Percentiles rank a stretch among this genome's conserved stretches.
phyloP scores from a whole-genome alignment of 2,113 vertebrate genomes.

The Scomber japonicus region DNA sequence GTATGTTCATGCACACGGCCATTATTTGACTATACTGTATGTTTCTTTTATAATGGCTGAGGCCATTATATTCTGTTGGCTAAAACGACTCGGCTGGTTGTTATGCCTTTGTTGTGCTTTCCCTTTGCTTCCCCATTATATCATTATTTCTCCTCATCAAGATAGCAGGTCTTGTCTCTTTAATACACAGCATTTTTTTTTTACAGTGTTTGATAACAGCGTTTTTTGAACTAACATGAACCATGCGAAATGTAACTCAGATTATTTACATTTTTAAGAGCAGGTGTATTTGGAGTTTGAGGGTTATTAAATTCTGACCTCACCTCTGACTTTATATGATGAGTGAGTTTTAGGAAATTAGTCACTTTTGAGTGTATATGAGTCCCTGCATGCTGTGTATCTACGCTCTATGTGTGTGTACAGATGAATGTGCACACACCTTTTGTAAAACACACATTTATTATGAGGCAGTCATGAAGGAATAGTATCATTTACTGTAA shows the following conservation, averaged over 20 bases:
- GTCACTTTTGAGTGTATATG: neutral
- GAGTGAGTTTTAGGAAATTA: neutral
- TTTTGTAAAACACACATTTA: neutral
- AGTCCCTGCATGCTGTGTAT: neutral
- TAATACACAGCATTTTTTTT: conserved; percentile 15
- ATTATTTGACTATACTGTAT: conserved; percentile 66
- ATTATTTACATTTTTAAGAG: conserved; percentile 8
- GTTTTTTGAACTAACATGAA: conserved; percentile 18
- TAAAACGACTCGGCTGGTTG: conserved; percentile 55
- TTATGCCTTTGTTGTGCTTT: conserved; percentile 73
- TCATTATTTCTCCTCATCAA: conserved; percentile 68
- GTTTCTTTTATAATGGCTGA: conserved; percentile 69
- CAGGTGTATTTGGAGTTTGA: conserved; percentile 4
- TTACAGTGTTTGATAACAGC: conserved; percentile 11
- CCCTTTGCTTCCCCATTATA: conserved; percentile 63
- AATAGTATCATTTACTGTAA: conserved; percentile 20
- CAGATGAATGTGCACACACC: neutral
- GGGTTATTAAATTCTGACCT: neutral
- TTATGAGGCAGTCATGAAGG: neutral
- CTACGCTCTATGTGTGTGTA: neutral
- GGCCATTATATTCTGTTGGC: conserved; percentile 70
- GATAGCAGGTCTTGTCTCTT: conserved; percentile 45
- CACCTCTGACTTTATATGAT: conserved; percentile 26
- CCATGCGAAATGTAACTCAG: neutral
- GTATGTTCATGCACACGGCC: conserved; percentile 28